Evolutionary conservation across 2,888 invertebrate species (phyloP), one percentile per base, ranked within the genome.

Genomic region (Petrolisthes cinctipes): DNA sequence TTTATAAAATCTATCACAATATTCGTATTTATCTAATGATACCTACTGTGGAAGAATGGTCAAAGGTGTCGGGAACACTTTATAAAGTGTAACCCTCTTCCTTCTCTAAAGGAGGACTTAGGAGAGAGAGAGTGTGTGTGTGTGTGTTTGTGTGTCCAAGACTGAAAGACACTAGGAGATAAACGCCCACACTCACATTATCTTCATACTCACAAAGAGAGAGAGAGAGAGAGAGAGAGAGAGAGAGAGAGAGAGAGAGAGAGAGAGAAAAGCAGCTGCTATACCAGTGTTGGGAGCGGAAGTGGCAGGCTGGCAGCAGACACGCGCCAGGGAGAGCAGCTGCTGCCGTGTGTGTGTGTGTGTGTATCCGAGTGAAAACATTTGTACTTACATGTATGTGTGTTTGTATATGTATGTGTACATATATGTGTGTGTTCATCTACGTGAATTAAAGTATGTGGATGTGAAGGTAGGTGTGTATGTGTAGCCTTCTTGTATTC

Each of bases 231-330:
- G 61, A 61, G 61, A 61, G 61, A 61, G 61, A 61, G 61, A 61
- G 61, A 61, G 61, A 61, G 61, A 61, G 61, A 61, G 61, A 61
- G 61, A 61, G 61, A 61, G 61, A 61, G 61, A 61, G 61, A 61
- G 61, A 61, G 61, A 61, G 61, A 11, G 61, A 61, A 17, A 17
- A 61, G 61, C 61, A 61, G 61, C 61, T 61, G 61, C 61, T 37
- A 37, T 37, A 37, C 37, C 37, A 37, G 37, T 37, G 37, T 37
- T 37, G 61, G 9, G 9, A 61, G 61, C 9, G 61, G 9, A 61
- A 17, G 17, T 11, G 61, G 11, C 11, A 17, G 17, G 17, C 11
- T 17, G 61, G 61, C 61, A 61, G 61, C 61, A 61, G 61, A 61
- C 61, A 61, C 61, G 61, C 61, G 61, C 61, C 61, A 61, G 9